phyloP scores from a whole-genome alignment of 2,888 invertebrate species.

The Maniola hyperantus region DNA sequence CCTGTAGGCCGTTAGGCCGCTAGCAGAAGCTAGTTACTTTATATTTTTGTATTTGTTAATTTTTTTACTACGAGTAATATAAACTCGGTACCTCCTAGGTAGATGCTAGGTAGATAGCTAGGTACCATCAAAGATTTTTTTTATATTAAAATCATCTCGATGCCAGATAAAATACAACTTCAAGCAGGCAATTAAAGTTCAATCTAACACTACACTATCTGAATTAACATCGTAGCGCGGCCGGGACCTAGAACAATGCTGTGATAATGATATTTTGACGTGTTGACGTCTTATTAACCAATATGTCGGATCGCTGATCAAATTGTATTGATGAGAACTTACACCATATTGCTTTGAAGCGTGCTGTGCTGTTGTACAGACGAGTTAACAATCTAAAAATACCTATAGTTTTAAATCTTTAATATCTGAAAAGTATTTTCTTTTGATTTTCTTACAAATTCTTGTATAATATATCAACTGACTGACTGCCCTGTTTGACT shows the following conservation, averaged over 20 bases:
- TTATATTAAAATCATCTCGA: neutral
- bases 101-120: neutral
- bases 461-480: too few relatives aligned
- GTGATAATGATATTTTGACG: constrained; percentile 61
- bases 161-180: constrained; percentile 21
- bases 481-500: too few relatives aligned
- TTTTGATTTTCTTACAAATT: too few relatives aligned
- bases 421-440: too few relatives aligned
- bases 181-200: constrained; percentile 32
- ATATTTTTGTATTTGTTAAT: too few relatives aligned
- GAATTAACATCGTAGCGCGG: constrained; percentile 30
- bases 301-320: constrained; percentile 23
- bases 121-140: neutral
- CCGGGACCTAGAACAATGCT: constrained; percentile 47
- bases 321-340: constrained; percentile 19
- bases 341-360: constrained; percentile 16
- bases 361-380: constrained; percentile 9
- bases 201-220: constrained; percentile 29
- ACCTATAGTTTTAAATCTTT: too few relatives aligned
- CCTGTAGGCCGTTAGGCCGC: too few relatives aligned
- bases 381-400: constrained; percentile 1
- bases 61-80: too few relatives aligned
- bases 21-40: too few relatives aligned
- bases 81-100: too few relatives aligned
- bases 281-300: constrained; percentile 62